phyloP scores from a whole-genome alignment of 2,113 vertebrate genomes.

The Callospermophilus lateralis region DNA sequence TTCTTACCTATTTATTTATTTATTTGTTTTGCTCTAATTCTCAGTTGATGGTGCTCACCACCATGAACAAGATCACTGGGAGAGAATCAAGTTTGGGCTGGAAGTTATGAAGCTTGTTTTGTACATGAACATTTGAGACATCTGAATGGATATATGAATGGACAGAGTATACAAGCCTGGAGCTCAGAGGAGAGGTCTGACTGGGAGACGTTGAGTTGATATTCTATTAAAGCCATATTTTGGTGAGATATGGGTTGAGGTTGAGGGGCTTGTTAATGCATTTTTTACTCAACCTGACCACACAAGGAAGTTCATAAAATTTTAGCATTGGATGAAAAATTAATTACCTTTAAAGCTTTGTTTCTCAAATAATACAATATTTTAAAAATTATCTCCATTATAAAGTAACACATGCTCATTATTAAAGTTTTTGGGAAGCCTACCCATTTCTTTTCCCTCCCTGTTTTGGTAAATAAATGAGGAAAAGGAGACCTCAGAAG shows the following conservation, averaged over 20 bases:
- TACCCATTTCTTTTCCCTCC: neutral
- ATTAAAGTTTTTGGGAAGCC: neutral
- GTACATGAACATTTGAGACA: neutral
- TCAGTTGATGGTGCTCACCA: neutral
- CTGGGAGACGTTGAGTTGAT: neutral
- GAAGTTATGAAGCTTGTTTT: neutral
- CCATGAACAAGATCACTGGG: neutral
- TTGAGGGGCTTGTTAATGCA: neutral
- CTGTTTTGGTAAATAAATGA: slow-evolving; percentile 43
- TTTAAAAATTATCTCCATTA: neutral
- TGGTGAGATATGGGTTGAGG: neutral
- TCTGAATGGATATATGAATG: neutral
- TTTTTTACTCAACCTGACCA: neutral
- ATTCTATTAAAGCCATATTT: neutral
- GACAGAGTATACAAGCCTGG: neutral
- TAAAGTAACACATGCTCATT: neutral
- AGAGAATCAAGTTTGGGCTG: neutral
- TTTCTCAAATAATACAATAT: slow-evolving; percentile 28
- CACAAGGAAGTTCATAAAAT: neutral
- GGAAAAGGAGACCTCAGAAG: neutral
- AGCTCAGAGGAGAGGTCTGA: neutral
- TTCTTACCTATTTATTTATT: neutral
- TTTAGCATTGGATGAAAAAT: slow-evolving; percentile 16
- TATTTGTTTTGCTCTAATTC: neutral
- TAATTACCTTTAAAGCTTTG: slow-evolving; percentile 26